phyloP scores from a whole-genome alignment of 2,113 vertebrate genomes.

The Jacana jacana region DNA sequence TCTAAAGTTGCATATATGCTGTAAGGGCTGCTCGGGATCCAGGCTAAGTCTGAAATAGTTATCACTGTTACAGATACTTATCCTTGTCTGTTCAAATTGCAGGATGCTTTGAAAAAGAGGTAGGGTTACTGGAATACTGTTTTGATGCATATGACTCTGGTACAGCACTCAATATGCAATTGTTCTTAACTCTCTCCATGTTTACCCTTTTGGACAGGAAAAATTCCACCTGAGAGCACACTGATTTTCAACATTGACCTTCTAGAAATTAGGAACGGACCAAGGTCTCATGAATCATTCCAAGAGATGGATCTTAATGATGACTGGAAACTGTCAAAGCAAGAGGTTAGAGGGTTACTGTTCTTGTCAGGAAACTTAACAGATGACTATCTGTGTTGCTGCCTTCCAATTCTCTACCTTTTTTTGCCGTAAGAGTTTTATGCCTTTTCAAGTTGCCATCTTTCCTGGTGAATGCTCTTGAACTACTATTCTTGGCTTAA shows the following conservation, averaged over 20 bases:
- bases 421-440: neutral
- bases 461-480: neutral
- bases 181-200: neutral
- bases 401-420: neutral
- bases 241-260: constrained; percentile 91
- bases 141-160: accelerated
- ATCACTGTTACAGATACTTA: neutral
- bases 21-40: neutral
- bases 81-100: neutral
- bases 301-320: constrained; percentile 98
- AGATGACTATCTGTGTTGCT: neutral
- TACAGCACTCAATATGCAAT: neutral
- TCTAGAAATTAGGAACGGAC: constrained; percentile 94
- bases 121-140: neutral
- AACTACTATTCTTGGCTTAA: neutral
- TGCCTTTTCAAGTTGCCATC: neutral
- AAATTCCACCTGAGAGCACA: constrained; percentile 94
- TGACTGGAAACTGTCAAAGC: constrained; percentile 94
- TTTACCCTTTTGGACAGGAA: constrained; percentile 75
- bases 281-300: constrained; percentile 95
- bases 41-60: neutral
- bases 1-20: neutral
- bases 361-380: neutral
- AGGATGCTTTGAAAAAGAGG: neutral
- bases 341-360: constrained; percentile 78